phyloP scores from a whole-genome alignment of 2,113 vertebrate species.

The Campylorhamphus procurvoides region DNA sequence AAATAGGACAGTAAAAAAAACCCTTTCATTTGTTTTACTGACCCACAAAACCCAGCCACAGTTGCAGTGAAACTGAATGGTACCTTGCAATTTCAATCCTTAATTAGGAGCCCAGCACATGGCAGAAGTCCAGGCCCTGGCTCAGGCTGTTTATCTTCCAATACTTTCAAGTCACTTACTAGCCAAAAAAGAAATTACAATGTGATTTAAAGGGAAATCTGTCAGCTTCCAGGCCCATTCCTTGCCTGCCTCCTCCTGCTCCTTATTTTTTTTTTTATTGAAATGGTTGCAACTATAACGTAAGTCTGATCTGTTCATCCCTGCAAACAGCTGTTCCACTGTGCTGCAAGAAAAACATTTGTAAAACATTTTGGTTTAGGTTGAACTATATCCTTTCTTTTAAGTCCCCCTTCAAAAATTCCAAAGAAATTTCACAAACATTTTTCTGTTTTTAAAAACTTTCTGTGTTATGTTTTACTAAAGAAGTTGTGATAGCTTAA shows the following conservation, averaged over 20 bases:
- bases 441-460: not conserved
- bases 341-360: slow-evolving; percentile 30
- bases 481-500: not conserved
- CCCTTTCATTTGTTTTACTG: slow-evolving; percentile 27
- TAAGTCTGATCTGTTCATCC: slow-evolving; percentile 14
- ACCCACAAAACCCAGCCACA: slow-evolving; percentile 58
- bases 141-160: slow-evolving; percentile 76
- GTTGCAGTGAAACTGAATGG: slow-evolving; percentile 58
- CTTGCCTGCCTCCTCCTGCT: not conserved
- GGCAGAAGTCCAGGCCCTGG: slow-evolving; percentile 71
- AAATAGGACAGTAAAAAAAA: not conserved
- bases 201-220: slow-evolving; percentile 67
- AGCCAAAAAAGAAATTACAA: slow-evolving; percentile 68
- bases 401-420: not conserved
- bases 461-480: not conserved
- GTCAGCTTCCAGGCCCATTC: slow-evolving; percentile 1
- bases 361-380: slow-evolving; percentile 30
- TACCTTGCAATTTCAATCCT: slow-evolving; percentile 73
- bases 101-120: slow-evolving; percentile 72
- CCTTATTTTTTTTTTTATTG: slow-evolving; percentile 6
- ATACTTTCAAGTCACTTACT: slow-evolving; percentile 68
- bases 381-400: slow-evolving; percentile 29
- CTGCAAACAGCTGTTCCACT: slow-evolving; percentile 51
- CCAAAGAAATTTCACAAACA: slow-evolving; percentile 1
- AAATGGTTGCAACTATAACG: not conserved